Base-by-base conservation (phyloP, 2,888 invertebrate genomes). In the Agrotis puta region DNA sequence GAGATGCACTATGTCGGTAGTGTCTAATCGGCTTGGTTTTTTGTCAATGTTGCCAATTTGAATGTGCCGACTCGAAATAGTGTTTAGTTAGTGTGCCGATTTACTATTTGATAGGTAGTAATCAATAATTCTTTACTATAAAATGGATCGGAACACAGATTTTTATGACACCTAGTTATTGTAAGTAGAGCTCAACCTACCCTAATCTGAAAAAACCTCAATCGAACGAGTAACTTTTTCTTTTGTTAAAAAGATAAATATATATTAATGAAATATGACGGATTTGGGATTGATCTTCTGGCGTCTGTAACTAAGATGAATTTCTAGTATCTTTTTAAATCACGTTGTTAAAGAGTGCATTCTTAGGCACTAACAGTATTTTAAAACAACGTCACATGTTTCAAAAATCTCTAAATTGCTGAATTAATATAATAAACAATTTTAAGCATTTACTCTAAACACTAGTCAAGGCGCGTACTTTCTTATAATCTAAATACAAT, bases 111-210 rank as follows among this genome's bases (percentile, higher is more conserved):
- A 62, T 56, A 67, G n/a, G 16, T 74, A 11, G 14, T 66, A 33
- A 56, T 33, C 57, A 56, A 54, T 68, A 53, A 1, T 39, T 11
- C 9, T 39, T 39, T 11, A 11, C 48, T 58, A 62, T 61, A 59
- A 43, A 58, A 64, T 81, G 79, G 81, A 74, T 63, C 72, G 80
- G 76, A 80, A 68, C 74, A 76, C 45, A 68, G 54, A 66, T 71
- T 74, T 71, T 75, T 24, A 64, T 64, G 51, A 53, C 53, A 64
- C 22, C 61, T 68, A 63, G n/a, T 9, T 33, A 33, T 7, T 39
- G 4, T 39, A 1, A 39, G 39, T 39, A 39, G 39, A 39, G 11
- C 39, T 39, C 39, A 11, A 39, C 9, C 9, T 33, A 39, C 9
- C 9, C 11, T 2, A 39, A 39, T 39, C 39, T 11, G 11, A 39